A percentile compares a stretch with the other conserved stretches of the same genome.
Conservation (phyloP, 2,888 invertebrate species). For the Caenorhabditis zanzibari region DNA sequence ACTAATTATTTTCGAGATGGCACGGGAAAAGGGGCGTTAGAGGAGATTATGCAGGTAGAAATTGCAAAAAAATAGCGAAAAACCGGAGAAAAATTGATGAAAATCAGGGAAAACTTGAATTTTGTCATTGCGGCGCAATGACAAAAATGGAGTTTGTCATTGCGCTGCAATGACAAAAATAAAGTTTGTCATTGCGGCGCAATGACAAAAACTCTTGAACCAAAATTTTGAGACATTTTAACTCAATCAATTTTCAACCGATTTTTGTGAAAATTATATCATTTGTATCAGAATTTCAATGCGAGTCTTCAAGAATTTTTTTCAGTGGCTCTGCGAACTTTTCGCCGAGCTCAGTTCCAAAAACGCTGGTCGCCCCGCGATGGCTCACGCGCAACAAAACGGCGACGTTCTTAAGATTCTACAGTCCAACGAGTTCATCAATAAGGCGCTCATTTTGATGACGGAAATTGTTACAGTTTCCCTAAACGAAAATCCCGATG, state of each 20-base stretch:
- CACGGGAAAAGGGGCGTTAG: slow-evolving; percentile 17
- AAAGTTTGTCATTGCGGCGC: not conserved
- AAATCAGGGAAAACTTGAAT: too few species aligned
- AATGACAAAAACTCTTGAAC: too few species aligned
- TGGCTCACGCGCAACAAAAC: slow-evolving; percentile 37
- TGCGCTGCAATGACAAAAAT: not conserved
- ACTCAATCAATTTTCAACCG: too few species aligned
- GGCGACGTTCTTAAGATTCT: slow-evolving; percentile 46
- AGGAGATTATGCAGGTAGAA: slow-evolving; percentile 35
- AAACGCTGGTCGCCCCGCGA: slow-evolving; percentile 67
- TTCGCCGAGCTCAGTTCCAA: slow-evolving; percentile 63
- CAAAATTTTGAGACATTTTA: too few species aligned
- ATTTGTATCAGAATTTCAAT: too few species aligned
- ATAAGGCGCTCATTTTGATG: slow-evolving; percentile 48
- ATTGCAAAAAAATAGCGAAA: too few species aligned
- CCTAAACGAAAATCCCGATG: slow-evolving; percentile 52
- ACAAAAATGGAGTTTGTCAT: not conserved
- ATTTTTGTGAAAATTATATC: too few species aligned
- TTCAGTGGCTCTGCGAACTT: slow-evolving; percentile 71
- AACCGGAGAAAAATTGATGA: too few species aligned
- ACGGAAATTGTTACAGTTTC: slow-evolving; percentile 35
- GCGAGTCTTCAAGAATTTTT: too few species aligned
- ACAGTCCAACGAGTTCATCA: slow-evolving; percentile 52
- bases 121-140: too few species aligned
- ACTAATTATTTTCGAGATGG: slow-evolving; percentile 9